These are phyloP conservation scores for Xylophagus ater DNA, from an alignment of 2,888 invertebrate species.

Conservation along the genomic window DNA sequence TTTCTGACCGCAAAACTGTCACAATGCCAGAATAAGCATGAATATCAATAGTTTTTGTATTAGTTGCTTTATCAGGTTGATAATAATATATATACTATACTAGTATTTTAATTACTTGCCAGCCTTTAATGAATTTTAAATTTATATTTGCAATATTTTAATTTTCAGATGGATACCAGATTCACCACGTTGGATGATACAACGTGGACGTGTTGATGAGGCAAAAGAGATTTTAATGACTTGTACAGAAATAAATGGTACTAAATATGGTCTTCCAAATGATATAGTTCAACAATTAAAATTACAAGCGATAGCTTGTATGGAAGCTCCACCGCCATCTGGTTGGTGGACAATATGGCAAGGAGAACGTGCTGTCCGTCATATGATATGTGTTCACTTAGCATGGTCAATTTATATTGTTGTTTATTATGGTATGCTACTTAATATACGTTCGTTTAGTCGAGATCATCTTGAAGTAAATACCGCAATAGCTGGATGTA, in stretches of 20 bases:
- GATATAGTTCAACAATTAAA: conserved; percentile 38
- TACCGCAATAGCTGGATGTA: conserved; percentile 37
- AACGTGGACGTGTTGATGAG: conserved; percentile 34
- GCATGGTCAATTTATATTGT: conserved; percentile 38
- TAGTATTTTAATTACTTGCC: too few species aligned
- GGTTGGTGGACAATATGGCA: conserved; percentile 39
- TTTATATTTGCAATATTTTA: too few species aligned
- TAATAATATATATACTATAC: too few species aligned
- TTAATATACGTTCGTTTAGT: conserved; percentile 41
- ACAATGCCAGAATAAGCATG: too few species aligned
- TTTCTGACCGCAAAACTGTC: too few species aligned
- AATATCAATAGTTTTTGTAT: too few species aligned
- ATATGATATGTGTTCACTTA: conserved; percentile 35
- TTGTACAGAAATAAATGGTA: conserved; percentile 37
- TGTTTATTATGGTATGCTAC: conserved; percentile 41
- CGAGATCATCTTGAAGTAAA: conserved; percentile 38
- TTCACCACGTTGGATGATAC: conserved; percentile 41
- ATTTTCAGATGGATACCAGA: conserved; percentile 39
- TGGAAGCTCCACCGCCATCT: conserved; percentile 34
- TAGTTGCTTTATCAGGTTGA: too few species aligned
- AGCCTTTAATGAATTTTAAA: too few species aligned
- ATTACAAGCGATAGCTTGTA: conserved; percentile 34
- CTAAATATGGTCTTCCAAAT: conserved; percentile 32
- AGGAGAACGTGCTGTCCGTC: conserved; percentile 32
- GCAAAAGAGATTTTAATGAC: conserved; percentile 36